Base-by-base conservation (phyloP, 2,797 vertebrate genomes). In the Sternarchorhynchus goeldii region DNA sequence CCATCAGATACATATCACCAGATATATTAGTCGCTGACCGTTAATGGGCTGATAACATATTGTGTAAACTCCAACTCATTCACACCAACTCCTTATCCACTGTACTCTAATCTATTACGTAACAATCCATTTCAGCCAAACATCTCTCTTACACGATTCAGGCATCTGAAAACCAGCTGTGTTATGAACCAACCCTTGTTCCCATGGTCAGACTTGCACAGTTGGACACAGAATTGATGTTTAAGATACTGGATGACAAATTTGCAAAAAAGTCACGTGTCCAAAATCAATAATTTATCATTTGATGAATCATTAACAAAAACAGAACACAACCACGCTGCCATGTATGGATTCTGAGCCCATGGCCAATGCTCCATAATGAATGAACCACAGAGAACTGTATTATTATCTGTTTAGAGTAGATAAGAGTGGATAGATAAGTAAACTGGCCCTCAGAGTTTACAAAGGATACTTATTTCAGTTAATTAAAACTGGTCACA, bases 241-340 rank as follows among this genome's bases (percentile, higher is more conserved):
- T 63, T 18, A 63, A 16, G 16, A 63, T 31, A 60, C 2, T 29
- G 10, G 45, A 50, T 50, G 59, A 36, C 62, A 36, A 34, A 17
- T 18, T 64, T 36, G 29, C 17, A 63, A 16, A 25, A 63, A 6
- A 64, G 17, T 18, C 25, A 36, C 1, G 17, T 64, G 12, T 64
- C 31, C 34, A 67, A 41, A 67, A 67, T 45, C 64, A 67, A 45
- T 67, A 16, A 67, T 45, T 45, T 67, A 20, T 45, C n/a, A 65
- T 39, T 50, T 65, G 39, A 41, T 65, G 21, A 66, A 66, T 21
- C 20, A 45, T 66, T 45, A 25, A 66, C 36, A 39, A 20, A 65
- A n/a, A 2, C n/a, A 41, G 10, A 50, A 50, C 45, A 64, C 18
- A 64, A 64, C 62, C 17, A 64, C 16, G 17, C 45, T 50, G 45